These are phyloP conservation scores for Helarctos malayanus DNA, from an alignment of 2,797 vertebrate species.

Conservation along the genomic window DNA sequence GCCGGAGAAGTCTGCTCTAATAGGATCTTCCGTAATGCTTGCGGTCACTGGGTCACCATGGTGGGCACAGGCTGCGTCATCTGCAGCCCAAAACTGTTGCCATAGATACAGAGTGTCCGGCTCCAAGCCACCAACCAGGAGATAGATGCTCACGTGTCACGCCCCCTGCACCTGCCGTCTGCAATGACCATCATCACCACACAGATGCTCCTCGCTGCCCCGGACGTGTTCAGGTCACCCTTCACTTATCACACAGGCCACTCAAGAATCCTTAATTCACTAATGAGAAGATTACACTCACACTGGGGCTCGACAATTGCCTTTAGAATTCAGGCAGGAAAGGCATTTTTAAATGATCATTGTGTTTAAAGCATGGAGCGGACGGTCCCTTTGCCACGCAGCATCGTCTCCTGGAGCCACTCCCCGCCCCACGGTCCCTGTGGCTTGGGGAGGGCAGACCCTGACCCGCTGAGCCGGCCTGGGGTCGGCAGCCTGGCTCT, in stretches of 20 bases:
- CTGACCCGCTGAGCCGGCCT: background rate
- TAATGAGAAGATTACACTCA: background rate
- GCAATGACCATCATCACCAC: no score
- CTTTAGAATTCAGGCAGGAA: background rate
- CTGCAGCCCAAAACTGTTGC: background rate
- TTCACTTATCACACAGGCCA: no score
- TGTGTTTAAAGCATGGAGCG: fast-evolving
- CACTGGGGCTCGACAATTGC: background rate
- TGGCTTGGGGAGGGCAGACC: background rate
- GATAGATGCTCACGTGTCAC: fast-evolving
- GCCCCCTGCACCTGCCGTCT: background rate
- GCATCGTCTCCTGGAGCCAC: background rate
- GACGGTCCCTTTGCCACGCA: fast-evolving
- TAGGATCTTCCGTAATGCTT: background rate
- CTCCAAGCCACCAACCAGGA: fast-evolving
- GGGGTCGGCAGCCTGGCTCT: background rate
- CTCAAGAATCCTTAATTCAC: background rate
- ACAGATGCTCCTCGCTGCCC: background rate
- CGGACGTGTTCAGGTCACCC: fast-evolving
- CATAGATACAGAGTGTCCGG: fast-evolving
- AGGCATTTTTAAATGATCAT: background rate
- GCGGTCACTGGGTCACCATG: background rate
- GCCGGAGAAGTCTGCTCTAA: background rate
- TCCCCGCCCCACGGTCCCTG: background rate
- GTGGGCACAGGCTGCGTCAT: background rate